Evolutionary conservation across 1,140 invertebrate species (phyloP).

Genomic region (Drepana arcuata): DNA sequence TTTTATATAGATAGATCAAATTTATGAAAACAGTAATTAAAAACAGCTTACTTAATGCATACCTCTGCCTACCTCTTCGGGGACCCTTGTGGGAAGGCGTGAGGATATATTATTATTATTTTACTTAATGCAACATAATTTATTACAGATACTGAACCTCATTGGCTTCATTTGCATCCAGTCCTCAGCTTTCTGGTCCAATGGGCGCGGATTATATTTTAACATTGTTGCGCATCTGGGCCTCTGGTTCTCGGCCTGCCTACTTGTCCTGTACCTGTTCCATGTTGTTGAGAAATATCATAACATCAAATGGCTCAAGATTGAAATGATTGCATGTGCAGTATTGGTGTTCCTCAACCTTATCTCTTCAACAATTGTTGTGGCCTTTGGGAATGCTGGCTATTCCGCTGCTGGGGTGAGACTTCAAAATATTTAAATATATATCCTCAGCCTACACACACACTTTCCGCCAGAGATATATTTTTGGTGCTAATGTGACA

Average conservation of each 20-base stretch:
- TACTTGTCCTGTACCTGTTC: constrained; percentile 85
- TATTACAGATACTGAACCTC: constrained; percentile 79
- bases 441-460: too few species aligned
- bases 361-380: constrained; percentile 79
- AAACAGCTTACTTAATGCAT: too few species aligned
- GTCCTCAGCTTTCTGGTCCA: constrained; percentile 71
- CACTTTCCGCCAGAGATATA: too few species aligned
- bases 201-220: constrained; percentile 80
- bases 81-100: not conserved
- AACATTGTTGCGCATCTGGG: constrained; percentile 85
- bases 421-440: too few species aligned
- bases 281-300: constrained; percentile 88
- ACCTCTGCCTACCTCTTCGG: not conserved
- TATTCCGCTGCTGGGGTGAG: constrained; percentile 81
- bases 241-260: constrained; percentile 83
- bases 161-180: constrained; percentile 88
- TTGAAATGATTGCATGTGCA: constrained; percentile 83
- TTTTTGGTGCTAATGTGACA: too few species aligned
- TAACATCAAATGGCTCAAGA: constrained; percentile 88
- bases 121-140: constrained; percentile 2
- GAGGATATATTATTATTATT: constrained; percentile 1
- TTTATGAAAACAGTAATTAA: too few species aligned
- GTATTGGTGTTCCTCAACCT: constrained; percentile 81
- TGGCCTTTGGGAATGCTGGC: constrained; percentile 73
- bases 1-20: too few species aligned